Conservation (phyloP, 2,113 vertebrate genomes). For the Pygoscelis adeliae region DNA sequence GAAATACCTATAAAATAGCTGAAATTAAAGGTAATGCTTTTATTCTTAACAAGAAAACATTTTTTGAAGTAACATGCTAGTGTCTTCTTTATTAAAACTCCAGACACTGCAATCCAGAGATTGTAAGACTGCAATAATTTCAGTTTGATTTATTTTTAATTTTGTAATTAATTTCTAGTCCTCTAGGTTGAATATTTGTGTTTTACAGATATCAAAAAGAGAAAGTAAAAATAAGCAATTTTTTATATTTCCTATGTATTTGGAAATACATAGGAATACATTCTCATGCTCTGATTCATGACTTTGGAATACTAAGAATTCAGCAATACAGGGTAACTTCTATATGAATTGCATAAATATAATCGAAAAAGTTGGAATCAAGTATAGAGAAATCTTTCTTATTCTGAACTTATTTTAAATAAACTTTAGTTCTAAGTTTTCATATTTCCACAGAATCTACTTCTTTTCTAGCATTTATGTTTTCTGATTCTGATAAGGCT, state of each 20-base stretch:
- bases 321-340: neutral
- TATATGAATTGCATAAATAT: neutral
- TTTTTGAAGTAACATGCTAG: neutral
- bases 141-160: neutral
- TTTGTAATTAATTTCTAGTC: neutral
- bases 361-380: neutral
- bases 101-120: neutral
- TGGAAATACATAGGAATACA: neutral
- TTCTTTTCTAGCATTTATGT: neutral
- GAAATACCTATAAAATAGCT: neutral
- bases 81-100: neutral
- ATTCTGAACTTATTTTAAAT: neutral
- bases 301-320: neutral
- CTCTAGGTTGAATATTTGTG: neutral
- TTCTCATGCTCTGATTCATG: neutral
- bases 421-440: neutral
- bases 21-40: neutral
- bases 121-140: neutral
- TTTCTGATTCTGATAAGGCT: neutral
- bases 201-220: neutral
- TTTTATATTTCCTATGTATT: neutral
- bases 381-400: neutral
- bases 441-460: neutral
- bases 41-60: neutral
- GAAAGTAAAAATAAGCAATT: neutral